Evolutionary conservation across 2,113 vertebrate species (phyloP).

Genomic region (Microtus montanus): DNA sequence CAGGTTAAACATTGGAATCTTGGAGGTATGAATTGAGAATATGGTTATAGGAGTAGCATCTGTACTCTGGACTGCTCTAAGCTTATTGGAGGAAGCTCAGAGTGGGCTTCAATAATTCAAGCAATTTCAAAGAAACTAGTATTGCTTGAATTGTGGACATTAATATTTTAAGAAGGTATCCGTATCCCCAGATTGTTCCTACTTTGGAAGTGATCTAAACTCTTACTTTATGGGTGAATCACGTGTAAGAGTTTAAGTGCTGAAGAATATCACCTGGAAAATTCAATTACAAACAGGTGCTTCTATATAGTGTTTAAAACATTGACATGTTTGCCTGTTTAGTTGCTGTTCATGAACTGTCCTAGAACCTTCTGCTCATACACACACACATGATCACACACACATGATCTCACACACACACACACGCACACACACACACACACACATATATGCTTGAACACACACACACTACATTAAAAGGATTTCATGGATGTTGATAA

Average conservation of each 20-base stretch:
- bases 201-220: background rate
- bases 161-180: background rate
- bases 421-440: no score
- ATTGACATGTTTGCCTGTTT: background rate
- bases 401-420: no score
- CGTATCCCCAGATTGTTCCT: background rate
- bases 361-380: background rate
- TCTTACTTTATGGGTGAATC: background rate
- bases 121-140: background rate
- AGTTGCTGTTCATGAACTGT: background rate
- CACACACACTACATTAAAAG: background rate
- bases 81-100: fast-evolving
- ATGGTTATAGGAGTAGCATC: background rate
- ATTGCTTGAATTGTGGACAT: background rate
- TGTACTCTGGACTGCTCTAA: background rate
- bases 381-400: no score
- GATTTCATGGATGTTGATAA: background rate
- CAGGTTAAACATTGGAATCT: background rate
- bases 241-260: background rate
- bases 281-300: background rate
- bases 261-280: background rate
- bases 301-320: background rate
- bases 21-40: no score
- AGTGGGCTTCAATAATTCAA: background rate
- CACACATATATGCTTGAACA: no score